Percentiles rank a stretch among this genome's conserved stretches.
phyloP scores from a whole-genome alignment of 1,140 invertebrate genomes.

The Eciton burchellii region DNA sequence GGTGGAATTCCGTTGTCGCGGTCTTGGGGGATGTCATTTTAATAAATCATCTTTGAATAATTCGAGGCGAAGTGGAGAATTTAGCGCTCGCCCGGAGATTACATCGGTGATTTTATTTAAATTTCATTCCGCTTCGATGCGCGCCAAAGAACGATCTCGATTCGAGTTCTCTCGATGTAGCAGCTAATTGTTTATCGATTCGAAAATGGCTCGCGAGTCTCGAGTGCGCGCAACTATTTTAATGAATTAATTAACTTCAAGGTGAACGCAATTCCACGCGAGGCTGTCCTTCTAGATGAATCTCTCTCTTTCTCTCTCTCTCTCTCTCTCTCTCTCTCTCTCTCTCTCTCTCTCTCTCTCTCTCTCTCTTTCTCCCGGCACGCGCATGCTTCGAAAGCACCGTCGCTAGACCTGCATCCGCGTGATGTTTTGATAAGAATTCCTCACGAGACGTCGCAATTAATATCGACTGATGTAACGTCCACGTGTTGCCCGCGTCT shows the following conservation, averaged over 20 bases:
- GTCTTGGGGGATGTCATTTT: too few relatives aligned
- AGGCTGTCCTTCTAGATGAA: not conserved
- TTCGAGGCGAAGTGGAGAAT: too few relatives aligned
- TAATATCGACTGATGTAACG: constrained; percentile 35
- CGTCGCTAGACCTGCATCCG: not conserved
- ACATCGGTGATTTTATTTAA: not conserved
- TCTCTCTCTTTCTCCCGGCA: not conserved
- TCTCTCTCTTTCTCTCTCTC: not conserved
- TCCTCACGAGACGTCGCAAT: constrained; percentile 22
- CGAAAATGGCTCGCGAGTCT: not conserved
- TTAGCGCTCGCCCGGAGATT: not conserved
- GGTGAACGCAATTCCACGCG: not conserved
- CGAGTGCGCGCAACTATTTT: not conserved
- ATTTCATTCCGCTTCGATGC: not conserved
- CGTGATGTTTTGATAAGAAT: constrained; percentile 30
- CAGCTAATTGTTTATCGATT: not conserved
- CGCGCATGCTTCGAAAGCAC: not conserved
- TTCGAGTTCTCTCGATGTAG: not conserved
- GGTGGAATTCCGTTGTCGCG: not conserved
- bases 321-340: not conserved
- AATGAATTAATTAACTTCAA: constrained; percentile 17
- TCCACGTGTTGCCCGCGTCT: constrained; percentile 27
- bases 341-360: not conserved
- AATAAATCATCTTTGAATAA: too few relatives aligned
- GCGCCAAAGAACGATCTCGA: not conserved